Base-by-base conservation (phyloP, 2,797 vertebrate genomes). In the Myotis findleyi region DNA sequence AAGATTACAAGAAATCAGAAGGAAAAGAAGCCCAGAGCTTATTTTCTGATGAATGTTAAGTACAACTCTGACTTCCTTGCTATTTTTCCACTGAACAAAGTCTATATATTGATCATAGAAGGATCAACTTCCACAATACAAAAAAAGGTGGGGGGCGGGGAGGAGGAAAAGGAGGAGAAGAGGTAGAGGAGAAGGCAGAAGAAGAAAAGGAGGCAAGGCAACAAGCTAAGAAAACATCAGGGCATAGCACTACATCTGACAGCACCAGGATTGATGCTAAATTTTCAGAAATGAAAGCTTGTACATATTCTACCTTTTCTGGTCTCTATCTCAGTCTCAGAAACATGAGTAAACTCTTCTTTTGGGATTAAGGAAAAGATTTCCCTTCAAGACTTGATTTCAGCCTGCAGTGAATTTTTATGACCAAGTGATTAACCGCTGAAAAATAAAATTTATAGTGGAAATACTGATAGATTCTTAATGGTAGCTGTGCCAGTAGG, bases 331-430 rank as follows among this genome's bases (percentile, higher is more conserved):
- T 59, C 7, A n/a, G 9, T 81, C 27, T 93, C 44, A 91, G 49
- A 14, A 96, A 95, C 33, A 87, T 25, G 33, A 95, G 9, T 44
- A 95, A 91, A 96, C 21, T 75, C 66, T 53, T 69, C 2, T 89
- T 6, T 36, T 91, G 49, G 81, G 92, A 68, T 82, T 71, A 86
- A 97, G 91, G 16, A 94, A 83, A 94, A 89, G 33, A 93, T 88
- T 96, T 97, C 44, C 64, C 94, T 94, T 96, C 49, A 87, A 97
- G 72, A 93, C 1, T 59, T 96, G 89, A 95, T 89, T 49, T 97
- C 92, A 96, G 71, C 36, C 88, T 97, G 79, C 89, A 94, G 95
- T 95, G 77, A 90, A 94, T 93, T 96, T 97, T 97, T 94, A 97
- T 92, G 84, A 87, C 75, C 91, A 98, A 96, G 76, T 86, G 72